These are phyloP conservation scores for Drosophila recens DNA, from an alignment of 2,888 invertebrate species.

Conservation along the genomic window DNA sequence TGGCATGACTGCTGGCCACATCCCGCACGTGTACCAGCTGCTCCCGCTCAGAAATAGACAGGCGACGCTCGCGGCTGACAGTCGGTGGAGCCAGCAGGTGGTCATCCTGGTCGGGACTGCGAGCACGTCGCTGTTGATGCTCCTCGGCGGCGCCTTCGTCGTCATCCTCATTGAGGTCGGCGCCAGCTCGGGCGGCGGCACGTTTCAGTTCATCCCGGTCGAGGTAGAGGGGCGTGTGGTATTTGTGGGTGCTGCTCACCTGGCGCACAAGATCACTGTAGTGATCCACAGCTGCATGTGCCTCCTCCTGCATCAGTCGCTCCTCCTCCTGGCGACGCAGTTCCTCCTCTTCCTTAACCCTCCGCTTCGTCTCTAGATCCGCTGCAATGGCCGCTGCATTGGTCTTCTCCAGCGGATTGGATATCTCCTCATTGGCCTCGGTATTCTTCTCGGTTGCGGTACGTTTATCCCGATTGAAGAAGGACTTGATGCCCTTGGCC, in stretches of 20 bases:
- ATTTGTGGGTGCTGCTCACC: conserved; percentile 87
- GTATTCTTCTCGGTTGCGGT: conserved; percentile 81
- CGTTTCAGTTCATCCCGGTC: conserved; percentile 88
- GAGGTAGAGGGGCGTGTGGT: conserved; percentile 87
- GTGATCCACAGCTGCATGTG: conserved; percentile 90
- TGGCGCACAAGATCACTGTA: conserved; percentile 92
- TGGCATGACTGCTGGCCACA: conserved; percentile 75
- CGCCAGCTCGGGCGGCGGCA: conserved; percentile 86
- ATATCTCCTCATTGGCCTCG: conserved; percentile 77
- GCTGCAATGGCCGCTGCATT: conserved; percentile 72
- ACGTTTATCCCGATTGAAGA: conserved; percentile 83
- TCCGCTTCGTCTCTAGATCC: conserved; percentile 85
- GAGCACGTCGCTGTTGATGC: conserved; percentile 73
- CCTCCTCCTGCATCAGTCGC: conserved; percentile 87
- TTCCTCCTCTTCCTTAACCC: conserved; percentile 81
- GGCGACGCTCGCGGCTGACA: conserved; percentile 74
- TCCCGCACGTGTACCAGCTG: conserved; percentile 82
- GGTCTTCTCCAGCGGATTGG: conserved; percentile 68
- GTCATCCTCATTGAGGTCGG: conserved; percentile 67
- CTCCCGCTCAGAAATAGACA: conserved; percentile 83
- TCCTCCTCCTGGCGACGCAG: conserved; percentile 79
- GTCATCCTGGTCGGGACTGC: conserved; percentile 72
- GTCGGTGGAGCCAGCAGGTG: conserved; percentile 64
- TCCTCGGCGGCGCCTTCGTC: conserved; percentile 47
- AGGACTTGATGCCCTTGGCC: conserved; percentile 82